phyloP scores from a whole-genome alignment of 2,113 vertebrate species.

The Mola mola region DNA sequence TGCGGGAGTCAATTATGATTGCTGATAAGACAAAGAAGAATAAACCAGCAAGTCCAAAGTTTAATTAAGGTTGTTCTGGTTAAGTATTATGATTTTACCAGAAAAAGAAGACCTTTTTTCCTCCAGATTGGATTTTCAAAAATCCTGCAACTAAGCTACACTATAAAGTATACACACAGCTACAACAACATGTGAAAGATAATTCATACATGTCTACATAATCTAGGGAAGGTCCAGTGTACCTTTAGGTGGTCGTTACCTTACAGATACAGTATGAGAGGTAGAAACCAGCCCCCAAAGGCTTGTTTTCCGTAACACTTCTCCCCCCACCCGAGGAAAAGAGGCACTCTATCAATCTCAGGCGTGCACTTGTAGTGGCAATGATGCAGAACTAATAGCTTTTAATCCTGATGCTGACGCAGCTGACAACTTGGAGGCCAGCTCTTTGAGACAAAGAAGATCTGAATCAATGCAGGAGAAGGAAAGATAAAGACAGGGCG shows the following conservation, averaged over 20 bases:
- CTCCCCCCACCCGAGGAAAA: slow-evolving; percentile 62
- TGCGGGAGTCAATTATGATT: too few species aligned
- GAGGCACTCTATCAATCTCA: slow-evolving; percentile 82
- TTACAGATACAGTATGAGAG: slow-evolving; percentile 54
- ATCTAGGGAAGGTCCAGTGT: slow-evolving; percentile 23
- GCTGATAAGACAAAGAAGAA: too few species aligned
- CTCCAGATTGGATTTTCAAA: too few species aligned
- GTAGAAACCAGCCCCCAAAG: slow-evolving; percentile 47
- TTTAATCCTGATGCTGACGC: slow-evolving; percentile 82
- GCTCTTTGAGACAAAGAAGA: slow-evolving; percentile 75
- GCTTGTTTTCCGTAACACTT: slow-evolving; percentile 60
- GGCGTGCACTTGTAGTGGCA: slow-evolving; percentile 81
- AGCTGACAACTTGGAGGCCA: slow-evolving; percentile 82
- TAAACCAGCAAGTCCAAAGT: too few species aligned
- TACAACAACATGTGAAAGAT: too few species aligned
- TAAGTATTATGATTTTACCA: too few species aligned
- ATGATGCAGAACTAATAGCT: slow-evolving; percentile 85
- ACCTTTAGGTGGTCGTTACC: slow-evolving; percentile 48
- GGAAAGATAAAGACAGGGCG: slow-evolving; percentile 1
- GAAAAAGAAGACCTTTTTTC: too few species aligned
- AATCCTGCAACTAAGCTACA: too few species aligned
- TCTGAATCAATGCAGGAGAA: slow-evolving; percentile 68
- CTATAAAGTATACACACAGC: too few species aligned
- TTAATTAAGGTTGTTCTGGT: too few species aligned
- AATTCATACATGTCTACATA: too few species aligned